Evolutionary conservation across 2,797 vertebrate genomes (phyloP), one percentile per base, ranked within the genome.

Genomic region (Sebastes vulpes): DNA sequence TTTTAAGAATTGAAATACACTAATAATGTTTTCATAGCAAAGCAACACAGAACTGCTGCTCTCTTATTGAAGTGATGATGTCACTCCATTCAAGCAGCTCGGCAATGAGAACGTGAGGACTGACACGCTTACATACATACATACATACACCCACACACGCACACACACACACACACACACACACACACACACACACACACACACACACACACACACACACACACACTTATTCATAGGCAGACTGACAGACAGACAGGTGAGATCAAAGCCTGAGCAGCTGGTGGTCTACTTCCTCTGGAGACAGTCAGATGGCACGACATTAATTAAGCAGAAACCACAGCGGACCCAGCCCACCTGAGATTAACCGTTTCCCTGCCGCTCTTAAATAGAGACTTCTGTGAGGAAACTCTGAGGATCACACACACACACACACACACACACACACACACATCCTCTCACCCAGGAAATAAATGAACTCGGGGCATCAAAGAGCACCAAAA

Each of bases 191-290:
- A 71, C 28, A 35, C 42, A 9, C 63, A 26, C 26, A 26, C 32
- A 8, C 71, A 46, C 23, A 50, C 16, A 63, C 52, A 29, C 6
- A 32, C 16, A 65, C 16, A 59, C 76, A 70, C 56, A 57, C 16
- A 73, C 23, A 42, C 53, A 66, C 4, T 12, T n/a, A 78, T 65
- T 50, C 76, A 72, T 4, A 21, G 35, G 31, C 59, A 59, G 31
- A 60, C 71, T 60, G 68, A 56, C 69, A 57, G 58, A 71, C 81
- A 76, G 88, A 87, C 87, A 80, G 86, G 81, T 77, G 87, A 92
- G 94, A 95, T 96, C 92, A 95, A 96, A 95, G 93, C 82, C 69
- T 25, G 58, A 88, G 89, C 92, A 95, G 92, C 90, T 93, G 95
- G 86, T 83, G 88, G 85, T 90, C 86, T 81, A 48, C 68, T 38